Base-by-base conservation (phyloP, 2,888 invertebrate species). In the Heliconius aoede region DNA sequence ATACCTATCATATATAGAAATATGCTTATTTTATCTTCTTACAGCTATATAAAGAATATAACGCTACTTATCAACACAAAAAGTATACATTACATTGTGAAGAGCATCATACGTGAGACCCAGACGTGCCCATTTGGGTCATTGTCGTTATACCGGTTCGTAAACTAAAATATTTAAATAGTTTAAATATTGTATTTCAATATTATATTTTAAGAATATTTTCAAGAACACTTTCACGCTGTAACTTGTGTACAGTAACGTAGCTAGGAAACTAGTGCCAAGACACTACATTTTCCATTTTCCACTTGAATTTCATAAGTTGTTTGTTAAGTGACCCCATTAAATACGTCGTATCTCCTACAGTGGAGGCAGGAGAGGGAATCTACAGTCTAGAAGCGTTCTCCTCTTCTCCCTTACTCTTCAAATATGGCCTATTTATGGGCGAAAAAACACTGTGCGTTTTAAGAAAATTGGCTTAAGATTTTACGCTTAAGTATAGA, bases 121-220 rank as follows among this genome's bases (percentile, higher is more conserved):
- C 26, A 71, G 36, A 71, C 71, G 67, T 62, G 78, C 9, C 61
- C 51, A 79, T 76, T 69, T 65, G 69, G 79, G 79, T 78, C 79
- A 80, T 74, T 80, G 78, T 76, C 78, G 73, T 58, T 55, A 46
- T 24, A 80, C 78, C 73, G 74, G 76, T 78, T 78, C 71, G 60
- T 60, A 69, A 26, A 65, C 68, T 32, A 71, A 77, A 26, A 46
- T 65, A 65, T 46, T 65, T 46, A 46, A 68, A 32, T 67, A 58
- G 30, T 30, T 72, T 46, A 74, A 72, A 61, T 26, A 60, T 46
- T 51, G 46, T 46, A 28, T 67, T 28, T 15, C 5, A 32, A 11
- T 32, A 65, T 65, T 32, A 30, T 4, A 30, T 13, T 36, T 13
- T 11, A 24, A 5, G 4, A n/a, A 13, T n/a, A 64, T 32, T n/a